phyloP scores from a whole-genome alignment of 2,888 invertebrate species.

The Nymphalis c-album region DNA sequence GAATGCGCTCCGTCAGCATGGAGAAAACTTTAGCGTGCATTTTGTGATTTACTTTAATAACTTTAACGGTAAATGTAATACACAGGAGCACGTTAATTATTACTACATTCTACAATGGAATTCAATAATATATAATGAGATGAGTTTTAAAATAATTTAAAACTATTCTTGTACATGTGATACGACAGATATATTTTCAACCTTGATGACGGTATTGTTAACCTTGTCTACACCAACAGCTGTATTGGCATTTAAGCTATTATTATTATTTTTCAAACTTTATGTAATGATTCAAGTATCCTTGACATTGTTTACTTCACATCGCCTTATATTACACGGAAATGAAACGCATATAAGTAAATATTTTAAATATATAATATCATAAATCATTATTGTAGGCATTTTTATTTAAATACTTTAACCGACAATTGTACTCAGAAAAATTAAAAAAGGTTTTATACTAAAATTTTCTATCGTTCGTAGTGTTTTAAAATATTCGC shows the following conservation, averaged over 20 bases:
- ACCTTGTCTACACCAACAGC: constrained; percentile 70
- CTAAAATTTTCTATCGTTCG: too few relatives aligned
- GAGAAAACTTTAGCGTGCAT: constrained; percentile 33
- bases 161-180: constrained; percentile 56
- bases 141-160: constrained; percentile 46
- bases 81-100: constrained; percentile 22
- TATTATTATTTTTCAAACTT: constrained; percentile 46
- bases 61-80: constrained; percentile 5
- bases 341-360: background rate
- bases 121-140: constrained; percentile 26
- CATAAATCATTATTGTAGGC: background rate
- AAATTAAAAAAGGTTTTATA: too few relatives aligned
- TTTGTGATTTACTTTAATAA: constrained; percentile 19
- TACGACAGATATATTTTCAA: constrained; percentile 63
- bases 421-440: too few relatives aligned
- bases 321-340: background rate
- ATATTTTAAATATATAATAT: background rate
- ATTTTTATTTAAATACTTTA: background rate
- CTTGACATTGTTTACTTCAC: background rate
- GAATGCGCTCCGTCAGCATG: constrained; percentile 41
- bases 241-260: constrained; percentile 55
- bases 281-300: constrained; percentile 11
- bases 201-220: constrained; percentile 77
- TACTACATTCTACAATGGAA: constrained; percentile 10
- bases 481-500: too few relatives aligned